Base-by-base conservation (phyloP, 2,888 invertebrate species). In the Mesorhabditis spiculigera region DNA sequence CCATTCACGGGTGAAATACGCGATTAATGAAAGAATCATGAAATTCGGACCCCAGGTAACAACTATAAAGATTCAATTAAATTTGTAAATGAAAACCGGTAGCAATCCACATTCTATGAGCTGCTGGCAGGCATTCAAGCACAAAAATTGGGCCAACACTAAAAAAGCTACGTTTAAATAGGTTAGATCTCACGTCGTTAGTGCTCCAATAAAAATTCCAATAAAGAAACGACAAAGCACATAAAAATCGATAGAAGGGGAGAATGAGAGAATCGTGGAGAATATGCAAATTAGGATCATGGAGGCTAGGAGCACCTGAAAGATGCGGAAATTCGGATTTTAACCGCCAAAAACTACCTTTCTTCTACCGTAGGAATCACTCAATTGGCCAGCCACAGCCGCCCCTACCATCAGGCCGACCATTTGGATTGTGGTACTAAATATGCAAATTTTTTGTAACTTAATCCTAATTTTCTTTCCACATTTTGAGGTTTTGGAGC, bases 41-140 rank as follows among this genome's bases (percentile, higher is more conserved):
- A 75, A 79, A 67, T 79, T 79, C 8, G 79, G 79, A 64, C 77
- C 79, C 79, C 79, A 79, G 13, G 79, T 79, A 4, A 79, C 70
- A 8, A 79, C 73, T 50, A 50, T 13, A n/a, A 50, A 50, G n/a
- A 50, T 63, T n/a, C 1, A 10, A 42, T 10, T n/a, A n/a, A n/a
- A n/a, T n/a, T n/a, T n/a, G n/a, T n/a, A n/a, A n/a, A n/a, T n/a
- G n/a, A n/a, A n/a, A 50, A 50, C 58, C 58, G 10, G 78, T 78
- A 45, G 71, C 70, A 66, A 78, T 72, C 78, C 79, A 79, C 16
- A 79, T 63, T 16, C 79, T 71, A 69, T 79, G 78, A 5, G 68
- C 71, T 0, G 77, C 69, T 50, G 79, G 79, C 5, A 79, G 74
- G 62, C 74, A 73, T 62, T 79, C 79, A 4, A 79, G 73, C 6